A percentile compares a stretch with the other conserved stretches of the same genome.
phyloP scores from a whole-genome alignment of 2,888 invertebrate species.

The Invenusta paracnida region DNA sequence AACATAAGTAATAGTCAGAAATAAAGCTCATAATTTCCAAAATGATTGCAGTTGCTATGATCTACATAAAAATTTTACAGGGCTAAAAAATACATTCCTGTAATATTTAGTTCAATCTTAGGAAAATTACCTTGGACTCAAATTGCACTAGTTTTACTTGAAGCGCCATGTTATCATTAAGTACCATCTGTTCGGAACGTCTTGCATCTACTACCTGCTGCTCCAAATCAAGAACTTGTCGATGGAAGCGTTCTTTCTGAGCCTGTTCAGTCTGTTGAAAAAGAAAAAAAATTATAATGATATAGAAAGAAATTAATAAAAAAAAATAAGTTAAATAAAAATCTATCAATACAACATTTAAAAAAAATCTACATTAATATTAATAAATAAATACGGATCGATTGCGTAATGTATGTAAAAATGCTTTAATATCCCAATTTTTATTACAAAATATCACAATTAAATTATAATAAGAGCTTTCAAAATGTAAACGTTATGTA shows the following conservation, averaged over 20 bases:
- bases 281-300: background rate
- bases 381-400: too few species aligned
- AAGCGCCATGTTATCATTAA: background rate
- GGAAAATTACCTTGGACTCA: background rate
- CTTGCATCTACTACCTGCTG: background rate
- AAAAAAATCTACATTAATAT: background rate
- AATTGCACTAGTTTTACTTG: background rate
- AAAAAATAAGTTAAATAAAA: background rate
- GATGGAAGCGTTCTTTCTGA: background rate
- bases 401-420: background rate
- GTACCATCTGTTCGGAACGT: background rate
- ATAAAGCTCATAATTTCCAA: too few species aligned
- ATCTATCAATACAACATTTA: background rate
- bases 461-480: background rate
- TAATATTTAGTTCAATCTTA: too few species aligned
- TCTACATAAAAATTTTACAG: too few species aligned
- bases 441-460: background rate
- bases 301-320: background rate
- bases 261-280: background rate
- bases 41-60: too few species aligned
- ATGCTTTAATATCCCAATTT: background rate
- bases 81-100: too few species aligned
- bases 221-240: background rate
- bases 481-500: background rate
- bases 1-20: too few species aligned